Evolutionary conservation across 1,140 invertebrate species (phyloP), one percentile per base, ranked within the genome.

Genomic region (Campodea augens): DNA sequence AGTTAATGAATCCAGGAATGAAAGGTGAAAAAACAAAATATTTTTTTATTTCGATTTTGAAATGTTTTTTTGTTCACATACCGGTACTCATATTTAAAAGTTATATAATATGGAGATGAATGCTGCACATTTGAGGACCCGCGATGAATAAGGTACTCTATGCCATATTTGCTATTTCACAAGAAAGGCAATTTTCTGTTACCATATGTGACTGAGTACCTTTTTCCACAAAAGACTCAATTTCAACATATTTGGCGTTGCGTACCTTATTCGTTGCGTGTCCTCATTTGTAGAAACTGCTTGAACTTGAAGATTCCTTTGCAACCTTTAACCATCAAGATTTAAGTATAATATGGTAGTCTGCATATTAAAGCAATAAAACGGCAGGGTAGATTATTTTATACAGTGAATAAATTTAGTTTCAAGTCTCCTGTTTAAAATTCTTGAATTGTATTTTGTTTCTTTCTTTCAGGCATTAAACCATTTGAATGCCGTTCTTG

Each of bases 401-500:
- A 22, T 22, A 7, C 21, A 25, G 3, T 43, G 5, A 5, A 43
- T 19, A 43, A 10, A 10, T 24, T 1, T 3, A 27, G 44, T 22
- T 38, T 21, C 10, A 18, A 19, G 22, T 18, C 29, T 41, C 27
- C 45, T 13, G 13, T 12, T 38, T 46, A 20, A 46, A 18, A 25
- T 44, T 24, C 41, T 24, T 24, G 22, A 22, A 4, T 22, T 7
- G 12, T 19, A 22, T 38, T 45, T 38, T 40, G 12, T 41, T 42
- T 40, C 52, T 48, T 18, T 48, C 43, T 59, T 61, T 2, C 54
- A 70, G 68, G 73, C 27, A 75, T 76, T 43, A 76, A 76, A 51
- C 73, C 74, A 2, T 78, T 74, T 51, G 65, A 71, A 42, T 78
- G 75, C 57, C 59, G 65, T 25, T 66, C 74, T 39, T 78, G 75